Evolutionary conservation across 2,888 invertebrate genomes (phyloP).

Genomic region (Leucophenga maculata): DNA sequence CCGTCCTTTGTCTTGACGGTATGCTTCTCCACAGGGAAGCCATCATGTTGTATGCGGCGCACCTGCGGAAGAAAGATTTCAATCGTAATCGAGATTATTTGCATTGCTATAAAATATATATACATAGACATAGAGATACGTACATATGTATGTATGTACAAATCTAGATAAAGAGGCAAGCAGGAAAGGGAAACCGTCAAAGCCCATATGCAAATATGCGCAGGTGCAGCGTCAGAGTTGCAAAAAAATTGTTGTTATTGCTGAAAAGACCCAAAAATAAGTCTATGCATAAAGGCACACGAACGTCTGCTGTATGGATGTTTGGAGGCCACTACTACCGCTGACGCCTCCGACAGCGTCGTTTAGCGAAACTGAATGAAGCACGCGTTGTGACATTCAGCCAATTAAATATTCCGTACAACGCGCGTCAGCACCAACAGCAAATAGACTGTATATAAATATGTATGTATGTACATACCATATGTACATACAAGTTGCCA

Average conservation of each 20-base stretch:
- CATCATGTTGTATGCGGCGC: conserved; percentile 68
- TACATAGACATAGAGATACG: no score
- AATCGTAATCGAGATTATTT: no score
- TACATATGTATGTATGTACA: no score
- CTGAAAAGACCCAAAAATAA: no score
- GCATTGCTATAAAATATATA: no score
- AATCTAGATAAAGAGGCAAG: neutral
- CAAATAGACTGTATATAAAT: neutral
- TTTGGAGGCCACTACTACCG: conserved; percentile 54
- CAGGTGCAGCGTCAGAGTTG: neutral
- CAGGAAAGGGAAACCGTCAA: conserved; percentile 38
- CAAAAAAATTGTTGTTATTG: conserved; percentile 10
- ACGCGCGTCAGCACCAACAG: conserved; percentile 32
- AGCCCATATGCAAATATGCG: neutral
- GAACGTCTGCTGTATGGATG: no score
- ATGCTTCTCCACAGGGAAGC: conserved; percentile 74
- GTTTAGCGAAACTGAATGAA: conserved; percentile 29
- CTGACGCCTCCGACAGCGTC: neutral
- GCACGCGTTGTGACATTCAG: conserved; percentile 61
- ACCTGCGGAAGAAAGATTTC: conserved; percentile 51
- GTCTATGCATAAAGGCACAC: no score
- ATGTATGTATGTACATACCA: neutral
- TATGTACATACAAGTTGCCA: neutral
- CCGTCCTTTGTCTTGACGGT: conserved; percentile 74
- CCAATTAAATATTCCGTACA: conserved; percentile 54